These are phyloP conservation scores for Bombylius discolor DNA, from an alignment of 2,888 invertebrate genomes.

Conservation along the genomic window DNA sequence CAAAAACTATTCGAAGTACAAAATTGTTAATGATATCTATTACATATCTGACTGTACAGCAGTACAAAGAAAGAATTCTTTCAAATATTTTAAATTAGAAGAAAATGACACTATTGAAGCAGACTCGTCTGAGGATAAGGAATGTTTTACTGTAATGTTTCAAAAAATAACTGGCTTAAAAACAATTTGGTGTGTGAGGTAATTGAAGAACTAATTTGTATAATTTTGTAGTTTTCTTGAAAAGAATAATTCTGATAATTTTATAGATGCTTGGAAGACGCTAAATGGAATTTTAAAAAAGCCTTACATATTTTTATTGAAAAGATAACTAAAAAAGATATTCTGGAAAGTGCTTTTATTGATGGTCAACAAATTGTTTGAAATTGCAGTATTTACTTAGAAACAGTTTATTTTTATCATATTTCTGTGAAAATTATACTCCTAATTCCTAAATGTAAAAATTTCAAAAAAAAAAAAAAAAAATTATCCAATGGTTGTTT, in stretches of 20 bases:
- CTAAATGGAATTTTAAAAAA: slow-evolving; percentile 11
- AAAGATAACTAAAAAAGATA: slow-evolving; percentile 2
- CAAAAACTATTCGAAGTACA: slow-evolving; percentile 2
- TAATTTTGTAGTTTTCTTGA: not conserved
- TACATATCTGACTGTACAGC: slow-evolving; percentile 7
- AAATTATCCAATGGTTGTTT: too few species aligned
- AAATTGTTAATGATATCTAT: slow-evolving; percentile 12
- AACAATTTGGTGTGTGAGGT: slow-evolving; percentile 12
- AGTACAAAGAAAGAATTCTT: slow-evolving; percentile 6
- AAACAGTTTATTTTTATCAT: too few species aligned
- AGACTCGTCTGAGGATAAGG: slow-evolving; percentile 10
- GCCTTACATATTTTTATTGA: slow-evolving; percentile 7
- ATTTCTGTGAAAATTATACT: too few species aligned
- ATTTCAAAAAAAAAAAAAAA: too few species aligned
- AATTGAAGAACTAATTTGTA: not conserved
- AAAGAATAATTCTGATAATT: not conserved
- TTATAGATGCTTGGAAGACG: slow-evolving; percentile 10
- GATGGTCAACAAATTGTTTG: not conserved
- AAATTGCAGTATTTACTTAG: not conserved
- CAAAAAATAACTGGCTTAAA: slow-evolving; percentile 11
- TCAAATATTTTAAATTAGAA: slow-evolving; percentile 5
- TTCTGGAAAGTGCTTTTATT: slow-evolving; percentile 6
- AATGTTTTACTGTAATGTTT: slow-evolving; percentile 11
- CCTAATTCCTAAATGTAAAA: too few species aligned
- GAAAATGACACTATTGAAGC: not conserved